These are phyloP conservation scores for Psammodynastes pulverulentus DNA, from an alignment of 2,113 vertebrate genomes.

Conservation along the genomic window DNA sequence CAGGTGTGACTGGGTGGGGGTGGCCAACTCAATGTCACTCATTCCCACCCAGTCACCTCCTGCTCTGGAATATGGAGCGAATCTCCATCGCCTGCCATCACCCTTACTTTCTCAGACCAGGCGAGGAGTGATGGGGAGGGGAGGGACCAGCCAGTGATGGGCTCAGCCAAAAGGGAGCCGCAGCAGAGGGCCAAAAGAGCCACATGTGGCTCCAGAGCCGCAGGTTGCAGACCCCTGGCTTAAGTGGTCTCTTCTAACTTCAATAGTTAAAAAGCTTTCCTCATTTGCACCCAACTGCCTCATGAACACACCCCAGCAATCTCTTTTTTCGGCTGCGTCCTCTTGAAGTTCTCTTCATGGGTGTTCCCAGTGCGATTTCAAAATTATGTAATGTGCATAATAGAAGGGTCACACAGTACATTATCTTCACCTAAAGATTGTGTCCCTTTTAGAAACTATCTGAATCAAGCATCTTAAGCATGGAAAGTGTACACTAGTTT, in stretches of 20 bases:
- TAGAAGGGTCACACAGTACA: background rate
- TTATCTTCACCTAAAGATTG: background rate
- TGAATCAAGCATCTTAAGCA: background rate
- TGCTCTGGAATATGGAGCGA: too few species aligned
- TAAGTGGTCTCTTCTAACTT: background rate
- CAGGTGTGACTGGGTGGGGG: too few species aligned
- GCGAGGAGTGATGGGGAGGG: too few species aligned
- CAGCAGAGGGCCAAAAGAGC: too few species aligned
- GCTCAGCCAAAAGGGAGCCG: too few species aligned
- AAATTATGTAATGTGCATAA: background rate
- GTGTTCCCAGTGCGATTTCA: background rate
- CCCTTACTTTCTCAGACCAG: too few species aligned
- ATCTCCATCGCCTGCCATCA: too few species aligned
- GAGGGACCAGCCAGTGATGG: too few species aligned
- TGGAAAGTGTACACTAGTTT: background rate
- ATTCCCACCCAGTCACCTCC: too few species aligned
- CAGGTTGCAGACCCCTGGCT: too few species aligned
- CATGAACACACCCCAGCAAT: background rate
- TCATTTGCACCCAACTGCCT: background rate
- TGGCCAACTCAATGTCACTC: too few species aligned
- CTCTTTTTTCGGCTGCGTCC: background rate
- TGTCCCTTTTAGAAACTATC: background rate
- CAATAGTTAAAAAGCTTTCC: background rate
- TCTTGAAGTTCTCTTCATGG: background rate
- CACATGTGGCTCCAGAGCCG: too few species aligned